Evolutionary conservation across 2,113 vertebrate genomes (phyloP), one percentile per base, ranked within the genome.

Genomic region (Uropsilus gracilis): DNA sequence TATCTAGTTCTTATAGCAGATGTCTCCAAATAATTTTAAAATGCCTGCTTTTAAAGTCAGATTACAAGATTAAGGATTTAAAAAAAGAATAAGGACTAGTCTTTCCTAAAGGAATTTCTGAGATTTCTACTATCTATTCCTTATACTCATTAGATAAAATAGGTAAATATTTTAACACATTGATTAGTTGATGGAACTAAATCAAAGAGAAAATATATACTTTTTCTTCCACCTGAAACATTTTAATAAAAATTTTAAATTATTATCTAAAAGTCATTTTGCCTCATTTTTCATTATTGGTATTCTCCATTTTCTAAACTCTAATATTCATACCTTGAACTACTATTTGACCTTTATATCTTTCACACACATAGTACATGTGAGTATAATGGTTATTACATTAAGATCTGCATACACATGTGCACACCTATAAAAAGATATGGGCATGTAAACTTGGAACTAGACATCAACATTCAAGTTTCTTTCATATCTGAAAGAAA

Each of bases 401-500:
- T 18, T 0, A 0, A 28, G 44, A 30, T 30, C n/a, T 39, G 18
- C 22, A 32, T 16, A 13, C 42, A 53, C 0, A 0, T 4, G 8
- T 20, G 39, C 34, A 53, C 26, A 44, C 55, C 72, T 72, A 50
- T 10, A 30, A 57, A 57, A 16, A 66, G 42, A 50, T 20, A 34
- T 1, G 2, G 20, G 11, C 4, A 0, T 6, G 30, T 55, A 13
- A 44, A n/a, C 17, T 84, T 68, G 71, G 28, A 18, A 28, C 7
- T 53, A 37, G 37, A 55, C 16, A 39, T 1, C 13, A 26, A 78
- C 2, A 28, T 14, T 34, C 81, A 48, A 86, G 4, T 30, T 32
- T 89, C 53, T 68, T 64, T 73, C 17, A 37, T 84, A 77, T 83
- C 96, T 77, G 48, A 53, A 97, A 75, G 84, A 95, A 90, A n/a